Evolutionary conservation across 2,113 vertebrate species (phyloP).

Genomic region (Chaetura pelagica): DNA sequence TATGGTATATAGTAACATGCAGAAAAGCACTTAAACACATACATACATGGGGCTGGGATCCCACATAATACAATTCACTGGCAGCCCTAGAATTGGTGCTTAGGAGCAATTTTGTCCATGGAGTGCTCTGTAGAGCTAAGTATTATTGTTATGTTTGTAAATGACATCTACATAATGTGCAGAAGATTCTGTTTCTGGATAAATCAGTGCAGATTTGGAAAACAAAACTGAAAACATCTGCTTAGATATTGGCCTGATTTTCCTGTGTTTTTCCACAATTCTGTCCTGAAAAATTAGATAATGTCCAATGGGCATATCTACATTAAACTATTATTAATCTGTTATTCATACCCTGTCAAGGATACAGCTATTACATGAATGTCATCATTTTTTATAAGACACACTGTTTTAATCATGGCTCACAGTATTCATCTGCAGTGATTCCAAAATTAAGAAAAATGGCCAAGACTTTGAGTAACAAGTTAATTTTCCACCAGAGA

Average conservation of each 20-base stretch:
- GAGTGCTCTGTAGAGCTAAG: background rate
- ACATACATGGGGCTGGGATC: background rate
- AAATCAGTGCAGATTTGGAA: background rate
- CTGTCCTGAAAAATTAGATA: background rate
- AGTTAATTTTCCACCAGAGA: background rate
- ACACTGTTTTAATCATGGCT: background rate
- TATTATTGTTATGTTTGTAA: background rate
- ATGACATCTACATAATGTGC: background rate
- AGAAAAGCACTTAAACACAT: background rate
- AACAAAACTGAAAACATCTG: constrained; percentile 2
- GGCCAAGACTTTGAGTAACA: background rate
- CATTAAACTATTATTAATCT: background rate
- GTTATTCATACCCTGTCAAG: background rate
- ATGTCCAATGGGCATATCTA: background rate
- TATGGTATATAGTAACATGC: background rate
- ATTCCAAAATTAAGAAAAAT: background rate
- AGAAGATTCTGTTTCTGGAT: background rate
- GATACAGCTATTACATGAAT: background rate
- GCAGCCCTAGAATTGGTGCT: background rate
- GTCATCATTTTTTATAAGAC: background rate
- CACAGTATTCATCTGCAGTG: background rate
- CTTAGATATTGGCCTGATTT: background rate
- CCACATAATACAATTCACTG: background rate
- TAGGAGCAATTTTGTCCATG: background rate
- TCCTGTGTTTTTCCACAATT: background rate